phyloP scores from a whole-genome alignment of 2,797 vertebrate species.

The Ambastaia sidthimunki region DNA sequence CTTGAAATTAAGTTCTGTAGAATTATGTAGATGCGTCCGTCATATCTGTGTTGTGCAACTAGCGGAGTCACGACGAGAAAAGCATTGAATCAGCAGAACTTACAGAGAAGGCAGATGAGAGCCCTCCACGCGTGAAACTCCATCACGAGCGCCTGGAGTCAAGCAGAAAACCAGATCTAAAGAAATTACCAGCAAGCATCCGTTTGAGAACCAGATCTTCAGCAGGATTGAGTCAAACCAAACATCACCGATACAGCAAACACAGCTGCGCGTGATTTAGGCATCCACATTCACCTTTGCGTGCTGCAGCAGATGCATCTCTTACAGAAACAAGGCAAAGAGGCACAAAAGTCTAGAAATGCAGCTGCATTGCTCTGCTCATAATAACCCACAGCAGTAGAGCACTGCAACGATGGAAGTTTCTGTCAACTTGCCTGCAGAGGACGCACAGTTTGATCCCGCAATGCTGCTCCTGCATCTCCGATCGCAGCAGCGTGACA shows the following conservation, averaged over 20 bases:
- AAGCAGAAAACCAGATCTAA: background rate
- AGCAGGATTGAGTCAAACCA: background rate
- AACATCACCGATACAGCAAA: constrained; percentile 75
- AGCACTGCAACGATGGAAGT: background rate
- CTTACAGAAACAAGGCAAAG: background rate
- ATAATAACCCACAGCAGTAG: background rate
- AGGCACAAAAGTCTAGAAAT: background rate
- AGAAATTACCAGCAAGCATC: background rate
- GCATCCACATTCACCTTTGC: constrained; percentile 60
- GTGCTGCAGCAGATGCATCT: background rate
- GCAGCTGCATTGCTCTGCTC: constrained; percentile 6
- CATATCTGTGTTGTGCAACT: too few relatives aligned
- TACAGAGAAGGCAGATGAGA: constrained; percentile 13
- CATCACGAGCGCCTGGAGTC: background rate
- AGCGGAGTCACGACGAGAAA: background rate
- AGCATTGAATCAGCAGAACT: constrained; percentile 3
- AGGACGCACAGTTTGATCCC: background rate
- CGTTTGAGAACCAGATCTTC: background rate
- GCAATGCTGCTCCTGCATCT: constrained; percentile 41
- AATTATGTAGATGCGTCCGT: too few relatives aligned
- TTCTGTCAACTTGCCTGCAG: too few relatives aligned
- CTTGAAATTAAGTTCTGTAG: too few relatives aligned
- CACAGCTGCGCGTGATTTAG: constrained; percentile 68
- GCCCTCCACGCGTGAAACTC: background rate
- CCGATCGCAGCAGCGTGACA: constrained; percentile 26